A percentile compares a stretch with the other conserved stretches of the same genome.
These are phyloP conservation scores for Gasterosteus aculeatus DNA, from an alignment of 2,113 vertebrate genomes.

Conservation along the genomic window DNA sequence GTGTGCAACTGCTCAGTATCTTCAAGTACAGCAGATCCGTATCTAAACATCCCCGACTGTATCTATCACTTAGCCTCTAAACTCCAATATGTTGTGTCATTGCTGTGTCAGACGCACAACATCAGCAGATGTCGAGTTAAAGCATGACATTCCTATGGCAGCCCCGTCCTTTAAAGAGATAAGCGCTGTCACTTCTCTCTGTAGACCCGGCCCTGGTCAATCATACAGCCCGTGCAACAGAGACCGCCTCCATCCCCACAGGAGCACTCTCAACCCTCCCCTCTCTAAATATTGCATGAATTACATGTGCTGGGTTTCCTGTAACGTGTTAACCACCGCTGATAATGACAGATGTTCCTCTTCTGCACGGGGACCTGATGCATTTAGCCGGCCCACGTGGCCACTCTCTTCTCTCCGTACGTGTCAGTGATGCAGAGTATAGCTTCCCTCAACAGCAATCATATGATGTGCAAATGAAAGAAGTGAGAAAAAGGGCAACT, in stretches of 20 bases:
- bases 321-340: conserved; percentile 67
- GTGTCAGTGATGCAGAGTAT: conserved; percentile 28
- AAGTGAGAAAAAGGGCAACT: background rate
- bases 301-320: conserved; percentile 74
- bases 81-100: conserved; percentile 36
- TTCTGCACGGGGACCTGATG: conserved; percentile 60
- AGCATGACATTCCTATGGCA: conserved; percentile 45
- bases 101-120: conserved; percentile 44
- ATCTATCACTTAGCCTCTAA: conserved; percentile 33
- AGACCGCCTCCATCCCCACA: conserved; percentile 61
- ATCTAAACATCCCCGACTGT: conserved; percentile 24
- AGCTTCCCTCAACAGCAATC: too few species aligned
- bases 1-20: background rate
- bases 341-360: conserved; percentile 77
- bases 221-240: conserved; percentile 52
- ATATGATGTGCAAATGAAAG: background rate
- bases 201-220: conserved; percentile 58
- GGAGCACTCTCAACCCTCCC: conserved; percentile 73
- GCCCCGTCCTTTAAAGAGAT: conserved; percentile 56
- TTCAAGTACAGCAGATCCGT: conserved; percentile 32
- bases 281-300: conserved; percentile 82
- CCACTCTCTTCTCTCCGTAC: conserved; percentile 24
- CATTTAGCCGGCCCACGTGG: conserved; percentile 65
- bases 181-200: conserved; percentile 58
- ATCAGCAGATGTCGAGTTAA: conserved; percentile 42